These are phyloP conservation scores for Limnothrissa miodon DNA, from an alignment of 2,113 vertebrate species.

Conservation along the genomic window DNA sequence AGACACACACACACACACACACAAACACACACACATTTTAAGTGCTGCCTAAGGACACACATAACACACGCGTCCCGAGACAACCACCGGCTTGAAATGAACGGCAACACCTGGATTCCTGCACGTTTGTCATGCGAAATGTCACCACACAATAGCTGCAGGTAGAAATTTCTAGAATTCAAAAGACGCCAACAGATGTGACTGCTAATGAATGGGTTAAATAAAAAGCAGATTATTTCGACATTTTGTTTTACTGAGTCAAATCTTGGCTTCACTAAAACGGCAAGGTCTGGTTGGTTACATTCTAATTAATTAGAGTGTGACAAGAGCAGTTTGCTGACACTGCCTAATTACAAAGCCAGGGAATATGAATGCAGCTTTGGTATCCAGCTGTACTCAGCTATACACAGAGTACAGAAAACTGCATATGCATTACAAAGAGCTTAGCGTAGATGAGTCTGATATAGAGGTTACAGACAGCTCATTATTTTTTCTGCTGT, in stretches of 20 bases:
- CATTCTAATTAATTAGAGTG: neutral
- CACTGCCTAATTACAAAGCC: conserved; percentile 5
- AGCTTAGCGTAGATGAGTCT: neutral
- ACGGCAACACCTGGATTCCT: neutral
- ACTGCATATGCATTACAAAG: neutral
- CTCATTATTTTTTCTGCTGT: neutral
- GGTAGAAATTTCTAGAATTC: neutral
- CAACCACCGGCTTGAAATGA: neutral
- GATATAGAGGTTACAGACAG: neutral
- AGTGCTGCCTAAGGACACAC: neutral
- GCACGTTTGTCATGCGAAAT: neutral
- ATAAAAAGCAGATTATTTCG: neutral
- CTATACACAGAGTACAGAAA: neutral
- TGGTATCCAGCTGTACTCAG: neutral
- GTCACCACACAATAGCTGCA: neutral
- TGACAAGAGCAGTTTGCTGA: neutral
- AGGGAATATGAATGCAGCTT: neutral
- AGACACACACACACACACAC: neutral
- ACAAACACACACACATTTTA: neutral
- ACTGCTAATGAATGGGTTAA: neutral
- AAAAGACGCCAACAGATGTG: neutral
- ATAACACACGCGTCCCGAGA: neutral
- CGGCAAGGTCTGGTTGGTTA: neutral
- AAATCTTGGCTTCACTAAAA: neutral
- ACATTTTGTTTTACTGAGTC: neutral